Conservation (phyloP, 1,140 invertebrate species). For the Eurosta solidaginis region DNA sequence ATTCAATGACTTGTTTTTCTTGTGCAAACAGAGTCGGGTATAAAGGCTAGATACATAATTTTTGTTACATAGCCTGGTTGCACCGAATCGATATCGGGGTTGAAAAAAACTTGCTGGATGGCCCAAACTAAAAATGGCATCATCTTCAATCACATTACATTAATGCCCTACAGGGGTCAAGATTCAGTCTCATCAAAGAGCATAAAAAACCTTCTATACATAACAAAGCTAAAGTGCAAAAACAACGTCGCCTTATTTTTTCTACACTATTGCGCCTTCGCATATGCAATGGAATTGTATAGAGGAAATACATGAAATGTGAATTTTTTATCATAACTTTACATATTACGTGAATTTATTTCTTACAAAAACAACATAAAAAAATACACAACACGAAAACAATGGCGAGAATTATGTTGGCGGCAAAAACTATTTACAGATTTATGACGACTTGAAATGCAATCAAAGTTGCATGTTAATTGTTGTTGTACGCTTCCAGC, state of each 20-base stretch:
- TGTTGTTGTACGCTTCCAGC: neutral
- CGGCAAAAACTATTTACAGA: neutral
- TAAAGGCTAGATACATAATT: too few species aligned
- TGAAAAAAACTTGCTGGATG: too few species aligned
- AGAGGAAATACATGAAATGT: constrained; percentile 21
- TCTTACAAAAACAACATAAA: neutral
- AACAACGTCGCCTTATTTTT: neutral
- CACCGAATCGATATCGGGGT: too few species aligned
- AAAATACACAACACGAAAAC: neutral
- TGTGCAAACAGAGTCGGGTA: too few species aligned
- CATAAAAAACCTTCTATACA: too few species aligned
- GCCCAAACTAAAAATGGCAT: too few species aligned
- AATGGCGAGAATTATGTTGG: neutral
- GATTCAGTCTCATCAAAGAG: too few species aligned
- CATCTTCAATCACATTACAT: too few species aligned
- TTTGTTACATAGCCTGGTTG: too few species aligned
- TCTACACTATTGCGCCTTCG: neutral
- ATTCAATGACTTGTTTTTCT: too few species aligned
- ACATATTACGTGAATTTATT: neutral
- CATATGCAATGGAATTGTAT: constrained; percentile 17
- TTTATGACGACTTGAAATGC: constrained; percentile 31
- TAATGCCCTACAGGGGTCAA: too few species aligned
- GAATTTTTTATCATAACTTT: neutral
- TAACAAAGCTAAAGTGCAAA: too few species aligned
- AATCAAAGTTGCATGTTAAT: constrained; percentile 31